These are phyloP conservation scores for Irena cyanogastra DNA, from an alignment of 2,113 vertebrate genomes.

Conservation along the genomic window DNA sequence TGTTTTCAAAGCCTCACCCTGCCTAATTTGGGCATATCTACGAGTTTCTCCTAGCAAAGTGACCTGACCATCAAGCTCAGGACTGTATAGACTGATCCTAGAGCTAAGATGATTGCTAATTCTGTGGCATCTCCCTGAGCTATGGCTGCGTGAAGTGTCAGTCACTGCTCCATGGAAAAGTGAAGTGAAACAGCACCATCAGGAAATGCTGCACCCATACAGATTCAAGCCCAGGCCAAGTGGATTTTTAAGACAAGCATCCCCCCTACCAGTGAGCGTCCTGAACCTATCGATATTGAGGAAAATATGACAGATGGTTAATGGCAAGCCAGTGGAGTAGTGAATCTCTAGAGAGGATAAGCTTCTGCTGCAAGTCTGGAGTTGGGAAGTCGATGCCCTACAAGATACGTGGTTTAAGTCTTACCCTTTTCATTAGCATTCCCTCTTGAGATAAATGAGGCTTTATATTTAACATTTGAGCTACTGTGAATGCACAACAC, in stretches of 20 bases:
- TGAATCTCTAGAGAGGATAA: neutral
- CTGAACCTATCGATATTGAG: neutral
- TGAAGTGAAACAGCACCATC: neutral
- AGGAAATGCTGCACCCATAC: neutral
- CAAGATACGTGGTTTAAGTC: neutral
- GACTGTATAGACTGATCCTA: neutral
- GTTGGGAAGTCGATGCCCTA: neutral
- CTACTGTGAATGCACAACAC: neutral
- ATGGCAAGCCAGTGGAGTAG: neutral
- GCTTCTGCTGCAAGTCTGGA: neutral
- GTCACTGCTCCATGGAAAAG: neutral
- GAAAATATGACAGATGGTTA: neutral
- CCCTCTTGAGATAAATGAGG: neutral
- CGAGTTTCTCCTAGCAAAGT: neutral
- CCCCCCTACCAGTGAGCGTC: rapidly evolving
- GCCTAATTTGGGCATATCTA: neutral
- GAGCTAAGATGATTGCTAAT: neutral
- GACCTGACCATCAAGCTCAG: neutral
- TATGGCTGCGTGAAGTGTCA: neutral
- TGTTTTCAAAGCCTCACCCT: neutral
- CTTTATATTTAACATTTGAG: neutral
- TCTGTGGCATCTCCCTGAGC: neutral
- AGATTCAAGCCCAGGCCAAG: neutral
- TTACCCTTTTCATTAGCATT: neutral
- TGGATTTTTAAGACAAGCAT: neutral